Conservation (phyloP, 2,888 invertebrate genomes). For the Drosophila melanosoma region DNA sequence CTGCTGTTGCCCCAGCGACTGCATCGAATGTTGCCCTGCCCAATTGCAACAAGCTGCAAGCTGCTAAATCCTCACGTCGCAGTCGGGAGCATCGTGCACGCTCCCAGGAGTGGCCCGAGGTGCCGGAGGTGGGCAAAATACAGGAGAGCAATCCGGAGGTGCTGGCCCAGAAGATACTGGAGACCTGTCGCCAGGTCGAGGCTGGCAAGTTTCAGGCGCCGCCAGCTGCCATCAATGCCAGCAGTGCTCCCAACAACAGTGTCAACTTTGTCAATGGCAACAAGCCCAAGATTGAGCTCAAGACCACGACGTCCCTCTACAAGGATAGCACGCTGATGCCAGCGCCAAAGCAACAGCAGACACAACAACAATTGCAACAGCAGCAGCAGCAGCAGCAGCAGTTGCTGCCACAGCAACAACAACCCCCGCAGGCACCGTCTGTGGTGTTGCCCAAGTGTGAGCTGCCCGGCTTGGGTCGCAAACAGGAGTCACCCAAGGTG, state of each 20-base stretch:
- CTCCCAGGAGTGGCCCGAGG: conserved; percentile 96
- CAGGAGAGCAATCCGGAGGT: conserved; percentile 96
- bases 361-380: conserved; percentile 43
- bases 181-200: conserved; percentile 95
- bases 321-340: conserved; percentile 84
- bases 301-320: conserved; percentile 46
- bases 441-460: conserved; percentile 80
- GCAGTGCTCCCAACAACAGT: not conserved
- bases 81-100: conserved; percentile 90
- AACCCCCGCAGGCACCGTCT: conserved; percentile 25
- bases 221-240: conserved; percentile 1
- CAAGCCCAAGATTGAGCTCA: conserved; percentile 44
- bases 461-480: conserved; percentile 63
- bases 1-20: conserved; percentile 42
- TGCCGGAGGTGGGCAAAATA: conserved; percentile 95
- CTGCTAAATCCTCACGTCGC: conserved; percentile 86
- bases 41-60: conserved; percentile 44
- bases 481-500: conserved; percentile 91
- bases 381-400: conserved; percentile 48
- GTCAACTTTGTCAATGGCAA: conserved; percentile 44
- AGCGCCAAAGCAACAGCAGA: conserved; percentile 79
- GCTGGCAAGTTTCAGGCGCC: conserved; percentile 88
- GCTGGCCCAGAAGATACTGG: conserved; percentile 94
- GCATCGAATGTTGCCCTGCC: conserved; percentile 12
- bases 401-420: conserved; percentile 49